These are phyloP conservation scores for Lapara coniferarum DNA, from an alignment of 2,888 invertebrate genomes.

Conservation along the genomic window DNA sequence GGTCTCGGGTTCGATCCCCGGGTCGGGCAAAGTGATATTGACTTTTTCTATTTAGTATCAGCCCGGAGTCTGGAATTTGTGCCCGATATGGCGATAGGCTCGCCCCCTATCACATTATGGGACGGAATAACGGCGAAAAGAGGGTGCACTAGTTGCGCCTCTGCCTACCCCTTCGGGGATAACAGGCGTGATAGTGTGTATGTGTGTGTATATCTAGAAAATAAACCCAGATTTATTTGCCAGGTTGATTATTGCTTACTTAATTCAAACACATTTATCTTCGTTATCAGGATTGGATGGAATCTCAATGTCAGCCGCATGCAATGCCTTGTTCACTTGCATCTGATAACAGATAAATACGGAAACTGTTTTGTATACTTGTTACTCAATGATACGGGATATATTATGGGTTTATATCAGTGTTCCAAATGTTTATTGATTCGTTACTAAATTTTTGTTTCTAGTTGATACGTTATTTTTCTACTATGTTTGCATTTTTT, in stretches of 20 bases:
- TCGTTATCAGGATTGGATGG: conserved; percentile 32
- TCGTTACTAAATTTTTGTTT: not conserved
- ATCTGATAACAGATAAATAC: conserved; percentile 18
- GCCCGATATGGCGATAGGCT: too few species aligned
- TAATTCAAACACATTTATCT: conserved; percentile 23
- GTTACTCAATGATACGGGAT: conserved; percentile 37
- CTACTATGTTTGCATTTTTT: too few species aligned
- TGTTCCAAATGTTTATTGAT: not conserved
- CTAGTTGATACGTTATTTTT: not conserved
- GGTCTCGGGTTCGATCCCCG: too few species aligned
- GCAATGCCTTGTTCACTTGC: conserved; percentile 28
- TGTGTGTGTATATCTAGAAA: too few species aligned
- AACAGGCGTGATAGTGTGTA: too few species aligned
- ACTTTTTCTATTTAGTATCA: too few species aligned
- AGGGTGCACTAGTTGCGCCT: too few species aligned
- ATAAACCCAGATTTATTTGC: not conserved
- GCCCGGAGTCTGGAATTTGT: too few species aligned
- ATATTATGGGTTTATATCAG: conserved; percentile 31
- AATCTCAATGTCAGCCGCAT: conserved; percentile 31
- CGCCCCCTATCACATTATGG: too few species aligned
- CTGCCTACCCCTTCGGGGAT: too few species aligned
- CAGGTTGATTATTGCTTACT: conserved; percentile 10
- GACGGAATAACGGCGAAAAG: too few species aligned
- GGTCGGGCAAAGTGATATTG: too few species aligned
- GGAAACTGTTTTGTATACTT: conserved; percentile 37